These are phyloP conservation scores for Pavo muticus DNA, from an alignment of 2,113 vertebrate genomes.

Conservation along the genomic window DNA sequence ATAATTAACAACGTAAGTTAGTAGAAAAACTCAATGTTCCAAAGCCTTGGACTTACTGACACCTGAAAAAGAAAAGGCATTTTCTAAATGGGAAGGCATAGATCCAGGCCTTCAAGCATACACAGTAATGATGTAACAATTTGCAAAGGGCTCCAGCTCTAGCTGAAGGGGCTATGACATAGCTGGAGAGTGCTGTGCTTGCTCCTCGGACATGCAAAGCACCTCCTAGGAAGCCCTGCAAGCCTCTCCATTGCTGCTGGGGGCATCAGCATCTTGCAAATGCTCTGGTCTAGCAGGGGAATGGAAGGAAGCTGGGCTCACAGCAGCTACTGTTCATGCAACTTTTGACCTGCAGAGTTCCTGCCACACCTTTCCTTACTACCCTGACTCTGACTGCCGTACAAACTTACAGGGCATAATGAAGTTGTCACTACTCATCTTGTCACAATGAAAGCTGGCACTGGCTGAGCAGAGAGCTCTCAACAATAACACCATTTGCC, in stretches of 20 bases:
- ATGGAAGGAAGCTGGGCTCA: neutral
- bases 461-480: neutral
- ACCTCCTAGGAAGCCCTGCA: neutral
- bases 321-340: neutral
- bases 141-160: neutral
- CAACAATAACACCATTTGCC: neutral
- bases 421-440: neutral
- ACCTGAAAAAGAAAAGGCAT: slow-evolving; percentile 39
- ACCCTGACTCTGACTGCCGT: neutral
- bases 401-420: neutral
- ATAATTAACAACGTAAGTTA: neutral
- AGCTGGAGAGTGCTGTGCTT: neutral
- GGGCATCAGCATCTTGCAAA: neutral
- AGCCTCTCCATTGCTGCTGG: neutral
- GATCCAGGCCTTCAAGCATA: neutral
- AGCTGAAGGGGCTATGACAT: neutral
- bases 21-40: slow-evolving; percentile 14
- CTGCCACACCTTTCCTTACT: neutral
- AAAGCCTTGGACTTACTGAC: neutral
- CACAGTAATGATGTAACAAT: neutral
- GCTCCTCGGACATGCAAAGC: neutral
- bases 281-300: neutral
- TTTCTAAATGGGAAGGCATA: neutral
- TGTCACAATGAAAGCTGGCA: neutral
- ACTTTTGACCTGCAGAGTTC: neutral